Percentiles rank a stretch among this genome's conserved stretches.
Evolutionary conservation across 30 jellyfish, hydroid and myxozoan species (phyloP).

Genomic region (Chrysaora quinquecirrha): DNA sequence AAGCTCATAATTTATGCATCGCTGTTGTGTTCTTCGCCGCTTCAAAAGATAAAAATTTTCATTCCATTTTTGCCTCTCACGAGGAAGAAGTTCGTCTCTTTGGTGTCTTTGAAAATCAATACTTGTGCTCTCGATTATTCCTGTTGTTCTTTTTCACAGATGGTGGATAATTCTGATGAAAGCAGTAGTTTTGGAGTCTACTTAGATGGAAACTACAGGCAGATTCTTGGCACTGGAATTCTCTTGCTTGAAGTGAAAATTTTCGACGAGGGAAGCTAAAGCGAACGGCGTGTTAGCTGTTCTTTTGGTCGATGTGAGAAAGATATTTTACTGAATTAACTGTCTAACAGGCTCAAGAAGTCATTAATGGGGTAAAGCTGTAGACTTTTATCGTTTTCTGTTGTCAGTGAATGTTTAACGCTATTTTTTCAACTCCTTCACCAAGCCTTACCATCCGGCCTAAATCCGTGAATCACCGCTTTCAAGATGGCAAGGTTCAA

Average conservation of each 20-base stretch:
- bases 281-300: conserved; percentile 43
- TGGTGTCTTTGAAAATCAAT: too few species aligned
- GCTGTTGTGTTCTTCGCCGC: too few species aligned
- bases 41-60: too few species aligned
- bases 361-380: conserved; percentile 52
- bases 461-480: background rate
- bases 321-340: background rate
- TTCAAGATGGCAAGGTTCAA: conserved; percentile 20
- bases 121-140: too few species aligned
- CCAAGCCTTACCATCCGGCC: too few species aligned
- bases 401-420: background rate
- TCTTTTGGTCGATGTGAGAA: conserved; percentile 62
- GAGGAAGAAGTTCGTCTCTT: background rate
- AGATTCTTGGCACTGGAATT: conserved; percentile 60
- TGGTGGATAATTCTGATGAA: conserved; percentile 78
- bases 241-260: conserved; percentile 62
- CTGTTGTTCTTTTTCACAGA: conserved; percentile 29
- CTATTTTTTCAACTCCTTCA: background rate
- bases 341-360: conserved; percentile 15
- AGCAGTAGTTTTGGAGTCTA: conserved; percentile 48
- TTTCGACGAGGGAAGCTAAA: conserved; percentile 82
- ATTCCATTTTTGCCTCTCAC: background rate
- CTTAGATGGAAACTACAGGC: conserved; percentile 65
- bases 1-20: too few species aligned
- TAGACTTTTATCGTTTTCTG: conserved; percentile 11